Evolutionary conservation across 1,140 invertebrate genomes (phyloP).

Genomic region (Drosophila tristis): DNA sequence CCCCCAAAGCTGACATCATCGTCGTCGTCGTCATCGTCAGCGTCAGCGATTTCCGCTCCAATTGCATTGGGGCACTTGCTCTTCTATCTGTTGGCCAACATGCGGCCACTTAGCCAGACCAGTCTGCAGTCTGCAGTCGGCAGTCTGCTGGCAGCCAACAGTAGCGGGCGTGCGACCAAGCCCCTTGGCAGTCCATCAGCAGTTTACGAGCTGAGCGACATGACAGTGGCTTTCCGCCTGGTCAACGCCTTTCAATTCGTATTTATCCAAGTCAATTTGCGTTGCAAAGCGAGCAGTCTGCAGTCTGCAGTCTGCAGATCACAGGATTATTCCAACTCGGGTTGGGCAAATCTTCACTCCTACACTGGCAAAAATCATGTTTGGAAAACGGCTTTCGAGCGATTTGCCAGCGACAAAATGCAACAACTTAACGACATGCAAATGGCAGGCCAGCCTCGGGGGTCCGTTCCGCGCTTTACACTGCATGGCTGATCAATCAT

Average conservation of each 20-base stretch:
- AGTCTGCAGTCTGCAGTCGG: no score
- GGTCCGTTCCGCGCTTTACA: no score
- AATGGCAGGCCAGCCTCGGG: no score
- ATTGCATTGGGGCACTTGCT: slow-evolving; percentile 32
- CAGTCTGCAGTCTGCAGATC: no score
- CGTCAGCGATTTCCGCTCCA: slow-evolving; percentile 64
- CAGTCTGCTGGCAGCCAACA: background rate
- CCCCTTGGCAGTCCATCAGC: slow-evolving; percentile 14
- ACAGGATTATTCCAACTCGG: no score
- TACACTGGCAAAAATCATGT: no score
- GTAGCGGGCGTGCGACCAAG: slow-evolving; percentile 33
- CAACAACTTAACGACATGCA: no score
- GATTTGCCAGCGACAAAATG: no score
- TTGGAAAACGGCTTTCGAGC: no score
- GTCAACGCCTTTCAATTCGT: slow-evolving; percentile 28
- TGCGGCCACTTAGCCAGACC: background rate
- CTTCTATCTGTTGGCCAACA: slow-evolving; percentile 29
- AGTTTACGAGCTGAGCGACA: slow-evolving; percentile 1
- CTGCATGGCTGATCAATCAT: no score
- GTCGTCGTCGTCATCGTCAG: slow-evolving; percentile 8
- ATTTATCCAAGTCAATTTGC: slow-evolving; percentile 3
- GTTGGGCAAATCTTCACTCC: no score
- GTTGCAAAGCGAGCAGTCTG: background rate
- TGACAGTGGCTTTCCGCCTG: slow-evolving; percentile 42
- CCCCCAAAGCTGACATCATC: slow-evolving; percentile 42